Evolutionary conservation across 2,888 invertebrate species (phyloP).

Genomic region (Drosophila flavopinicola): DNA sequence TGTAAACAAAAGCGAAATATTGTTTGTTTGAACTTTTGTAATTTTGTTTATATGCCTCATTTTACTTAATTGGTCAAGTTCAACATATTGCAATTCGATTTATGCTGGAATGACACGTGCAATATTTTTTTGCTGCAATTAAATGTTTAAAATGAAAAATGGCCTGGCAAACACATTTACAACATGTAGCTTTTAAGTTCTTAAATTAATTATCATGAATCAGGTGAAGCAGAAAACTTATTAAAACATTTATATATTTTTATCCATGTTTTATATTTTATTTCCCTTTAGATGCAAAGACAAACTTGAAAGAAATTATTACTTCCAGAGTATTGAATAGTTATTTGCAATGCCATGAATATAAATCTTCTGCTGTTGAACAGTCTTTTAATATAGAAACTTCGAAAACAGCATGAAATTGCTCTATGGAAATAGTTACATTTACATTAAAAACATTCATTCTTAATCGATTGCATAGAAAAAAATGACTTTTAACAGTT

Average conservation of each 20-base stretch:
- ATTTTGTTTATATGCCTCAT: slow-evolving; percentile 26
- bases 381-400: too few species aligned
- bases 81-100: slow-evolving; percentile 10
- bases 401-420: too few species aligned
- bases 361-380: too few species aligned
- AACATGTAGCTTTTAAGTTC: slow-evolving; percentile 2
- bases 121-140: slow-evolving; percentile 8
- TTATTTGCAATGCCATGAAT: too few species aligned
- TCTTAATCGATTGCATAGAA: too few species aligned
- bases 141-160: slow-evolving; percentile 1
- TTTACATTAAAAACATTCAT: too few species aligned
- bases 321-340: too few species aligned
- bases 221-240: background rate
- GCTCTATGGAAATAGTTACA: too few species aligned
- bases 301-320: too few species aligned
- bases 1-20: slow-evolving; percentile 31
- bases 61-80: slow-evolving; percentile 17
- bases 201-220: slow-evolving; percentile 1
- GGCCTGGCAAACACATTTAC: slow-evolving; percentile 7
- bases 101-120: slow-evolving; percentile 17
- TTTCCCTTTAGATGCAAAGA: background rate
- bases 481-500: too few species aligned
- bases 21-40: slow-evolving; percentile 40
- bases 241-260: slow-evolving; percentile 2
- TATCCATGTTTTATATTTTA: slow-evolving; percentile 2